Percentiles rank a stretch among this genome's conserved stretches.
phyloP scores from a whole-genome alignment of 2,888 invertebrate genomes.

The Drosophila emarginata region DNA sequence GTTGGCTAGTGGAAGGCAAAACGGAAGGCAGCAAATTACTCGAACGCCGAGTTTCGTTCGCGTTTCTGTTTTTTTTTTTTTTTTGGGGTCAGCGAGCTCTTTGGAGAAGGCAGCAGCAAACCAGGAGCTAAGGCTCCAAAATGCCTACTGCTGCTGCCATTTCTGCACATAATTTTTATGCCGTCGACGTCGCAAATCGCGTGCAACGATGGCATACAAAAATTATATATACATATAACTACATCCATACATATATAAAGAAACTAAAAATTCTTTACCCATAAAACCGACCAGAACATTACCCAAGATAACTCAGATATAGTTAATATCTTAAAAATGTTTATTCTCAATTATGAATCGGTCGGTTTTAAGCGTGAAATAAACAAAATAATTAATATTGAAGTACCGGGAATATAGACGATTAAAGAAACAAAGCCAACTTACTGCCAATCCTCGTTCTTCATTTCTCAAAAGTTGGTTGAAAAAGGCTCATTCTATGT shows the following conservation, averaged over 20 bases:
- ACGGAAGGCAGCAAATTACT: constrained; percentile 53
- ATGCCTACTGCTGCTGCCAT: constrained; percentile 69
- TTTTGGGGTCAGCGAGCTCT: constrained; percentile 65
- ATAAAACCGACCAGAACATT: constrained; percentile 1
- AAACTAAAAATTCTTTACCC: neutral
- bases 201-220: constrained; percentile 63
- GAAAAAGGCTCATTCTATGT: too few species aligned
- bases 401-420: too few species aligned
- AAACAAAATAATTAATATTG: too few species aligned
- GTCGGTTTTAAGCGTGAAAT: too few species aligned
- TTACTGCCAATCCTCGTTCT: too few species aligned
- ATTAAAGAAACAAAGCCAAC: too few species aligned
- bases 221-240: constrained; percentile 39
- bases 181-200: constrained; percentile 61
- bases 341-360: neutral
- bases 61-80: constrained; percentile 41
- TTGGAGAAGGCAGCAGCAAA: constrained; percentile 24
- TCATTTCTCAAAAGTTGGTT: too few species aligned
- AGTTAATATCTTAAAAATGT: neutral
- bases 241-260: constrained; percentile 29
- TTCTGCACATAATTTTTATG: constrained; percentile 73
- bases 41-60: constrained; percentile 25
- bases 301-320: neutral
- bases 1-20: constrained; percentile 38
- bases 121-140: constrained; percentile 51